Evolutionary conservation across 2,113 vertebrate species (phyloP), one percentile per base, ranked within the genome.

Genomic region (Deroptyus accipitrinus): DNA sequence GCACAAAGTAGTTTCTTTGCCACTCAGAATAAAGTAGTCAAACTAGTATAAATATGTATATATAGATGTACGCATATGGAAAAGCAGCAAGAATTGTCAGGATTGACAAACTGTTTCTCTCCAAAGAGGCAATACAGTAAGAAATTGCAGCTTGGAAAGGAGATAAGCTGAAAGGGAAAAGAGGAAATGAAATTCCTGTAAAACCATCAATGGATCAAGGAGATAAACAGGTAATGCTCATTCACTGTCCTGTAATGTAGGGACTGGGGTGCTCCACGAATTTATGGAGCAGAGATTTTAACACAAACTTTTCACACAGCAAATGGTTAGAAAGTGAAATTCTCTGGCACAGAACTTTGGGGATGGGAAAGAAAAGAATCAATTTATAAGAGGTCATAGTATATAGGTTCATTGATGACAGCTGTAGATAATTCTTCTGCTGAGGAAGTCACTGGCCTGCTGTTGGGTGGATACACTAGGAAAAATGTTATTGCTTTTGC

Each of bases 211-310:
- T 5, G 15, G 9, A 52, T 84, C 7, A 67, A 63, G 41, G 16
- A 48, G 15, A 66, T 39, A 51, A 80, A 2, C 17, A 69, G 27
- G 10, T 33, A 73, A 62, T 27, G 5, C 24, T 62, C 69, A 24
- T 39, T 80, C 9, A 8, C 13, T 68, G 14, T 25, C 20, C 35
- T 14, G 10, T 14, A 52, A 6, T n/a, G 39, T 2, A 57, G 8
- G 3, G 13, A 42, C 10, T 37, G 7, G 2, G 2, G 2, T 44
- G 3, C 8, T 74, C 2, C 12, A 52, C 7, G 8, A 54, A 31
- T 80, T 92, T 39, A 46, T 16, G 20, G 41, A 78, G 17, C 31
- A 74, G 46, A 11, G 23, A 0, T 1, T 70, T 91, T 81, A 67
- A 74, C 15, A 67, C 8, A 30, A 84, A 24, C 2, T 78, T 76